Evolutionary conservation across 92 coral and sea anemone species (phyloP), one percentile per base, ranked within the genome.

Genomic region (Parazoanthus darwini): DNA sequence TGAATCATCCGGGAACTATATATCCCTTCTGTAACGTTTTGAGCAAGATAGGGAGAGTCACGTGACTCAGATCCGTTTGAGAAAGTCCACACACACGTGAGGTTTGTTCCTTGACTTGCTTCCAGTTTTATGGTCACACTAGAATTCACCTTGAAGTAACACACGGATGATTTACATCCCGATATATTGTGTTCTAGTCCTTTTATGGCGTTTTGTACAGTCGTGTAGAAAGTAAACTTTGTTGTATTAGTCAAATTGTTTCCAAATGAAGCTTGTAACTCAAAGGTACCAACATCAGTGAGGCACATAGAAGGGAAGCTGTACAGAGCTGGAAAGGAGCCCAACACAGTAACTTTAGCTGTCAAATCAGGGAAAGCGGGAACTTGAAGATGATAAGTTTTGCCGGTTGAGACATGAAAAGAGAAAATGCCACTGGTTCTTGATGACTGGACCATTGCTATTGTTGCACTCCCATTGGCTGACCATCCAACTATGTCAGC

Each of bases 81-180:
- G 38, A 90, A 74, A 43, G 63, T 71, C 94, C 93, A 92, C 26
- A 44, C 71, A 46, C 96, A 92, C 6, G 98, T 86, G 15, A 95
- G 78, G 80, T 95, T 95, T 63, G 98, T 95, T 10, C 98, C 98
- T 3, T 78, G 18, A 13, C 86, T 86, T 6, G 63, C 67, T 44
- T 90, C 88, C 37, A 85, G 5, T 78, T n/a, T 11, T 5, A 70
- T 65, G 39, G 75, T 58, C 5, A 11, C 73, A 20, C 82, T 78
- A 18, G 80, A 66, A 38, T 91, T 66, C 35, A 91, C 77, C 37
- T 37, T 39, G 0, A 82, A 23, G 58, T 84, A 84, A 16, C 87
- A 84, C 1, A 7, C 65, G 23, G 56, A 84, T 71, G 79, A 5
- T 16, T 1, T 20, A 18, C 87, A 84, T 68, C 46, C 36, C 5